Percentiles rank a stretch among this genome's conserved stretches.
Evolutionary conservation across 2,113 vertebrate genomes (phyloP).

Genomic region (Melozone crissalis): DNA sequence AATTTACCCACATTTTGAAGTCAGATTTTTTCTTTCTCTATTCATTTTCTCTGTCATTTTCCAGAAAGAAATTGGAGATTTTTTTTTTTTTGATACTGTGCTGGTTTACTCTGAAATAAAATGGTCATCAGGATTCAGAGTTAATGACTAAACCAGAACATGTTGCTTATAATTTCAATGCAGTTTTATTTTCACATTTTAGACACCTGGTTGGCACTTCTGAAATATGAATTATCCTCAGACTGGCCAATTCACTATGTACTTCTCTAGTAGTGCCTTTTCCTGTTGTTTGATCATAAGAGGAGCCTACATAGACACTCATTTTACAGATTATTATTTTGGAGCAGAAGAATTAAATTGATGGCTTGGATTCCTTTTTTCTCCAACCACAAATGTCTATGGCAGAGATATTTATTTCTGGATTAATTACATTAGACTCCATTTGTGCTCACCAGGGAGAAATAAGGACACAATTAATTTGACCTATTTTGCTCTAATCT

Average conservation of each 20-base stretch:
- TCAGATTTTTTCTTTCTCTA: not conserved
- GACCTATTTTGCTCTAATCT: constrained; percentile 11
- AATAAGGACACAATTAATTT: not conserved
- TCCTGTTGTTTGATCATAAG: not conserved
- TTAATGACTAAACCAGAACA: not conserved
- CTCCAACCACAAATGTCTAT: not conserved
- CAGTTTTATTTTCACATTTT: not conserved
- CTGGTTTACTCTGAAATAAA: not conserved
- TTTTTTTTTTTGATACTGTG: not conserved
- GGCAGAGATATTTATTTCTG: not conserved
- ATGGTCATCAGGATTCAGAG: not conserved
- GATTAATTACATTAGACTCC: not conserved
- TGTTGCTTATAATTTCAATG: not conserved
- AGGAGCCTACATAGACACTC: rapidly evolving
- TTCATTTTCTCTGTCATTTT: not conserved
- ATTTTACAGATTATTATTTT: not conserved
- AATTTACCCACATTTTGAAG: not conserved
- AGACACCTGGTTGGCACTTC: not conserved
- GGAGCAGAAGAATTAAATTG: not conserved
- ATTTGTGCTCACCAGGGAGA: not conserved
- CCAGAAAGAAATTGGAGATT: not conserved
- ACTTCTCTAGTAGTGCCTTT: not conserved
- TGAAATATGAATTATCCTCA: not conserved
- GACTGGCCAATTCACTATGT: not conserved
- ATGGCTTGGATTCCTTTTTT: not conserved